Evolutionary conservation across 2,113 vertebrate genomes (phyloP), one percentile per base, ranked within the genome.

Genomic region (Aramus guarauna): DNA sequence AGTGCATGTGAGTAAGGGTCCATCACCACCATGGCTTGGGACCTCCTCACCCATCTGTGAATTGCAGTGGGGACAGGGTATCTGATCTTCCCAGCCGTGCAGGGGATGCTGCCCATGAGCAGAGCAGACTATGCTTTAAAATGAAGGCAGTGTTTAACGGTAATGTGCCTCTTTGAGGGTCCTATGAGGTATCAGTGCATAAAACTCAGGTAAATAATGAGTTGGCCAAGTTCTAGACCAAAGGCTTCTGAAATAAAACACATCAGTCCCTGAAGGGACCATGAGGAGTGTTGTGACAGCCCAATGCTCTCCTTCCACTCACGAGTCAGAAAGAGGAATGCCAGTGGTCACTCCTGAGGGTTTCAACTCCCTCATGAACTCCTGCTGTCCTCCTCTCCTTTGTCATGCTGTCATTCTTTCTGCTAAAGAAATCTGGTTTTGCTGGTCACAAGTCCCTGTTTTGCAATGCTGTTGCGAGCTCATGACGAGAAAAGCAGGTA

Each of bases 371-470:
- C 0, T 7, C 55, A 62, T 36, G 47, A 86, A 37, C 73, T 91
- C 50, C 66, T 71, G 32, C 34, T 89, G 56, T 34, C 41, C 41
- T 71, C 56, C 67, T 47, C 47, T 81, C 21, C 56, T 18, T 53
- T 26, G 22, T 72, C 85, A 64, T 59, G 76, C 63, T 95, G 81
- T 26, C 66, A 90, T 86, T 75, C 64, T 29, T 87, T 87, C 69
- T 82, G 53, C 56, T 58, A 60, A 43, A 91, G 30, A 86, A 96
- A 96, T 87, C 43, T 79, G 84, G 53, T 59, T 93, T 92, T 91
- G 52, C 77, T 75, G 81, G 87, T 72, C 80, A 76, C 32, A 84
- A 47, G 47, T 63, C 18, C 24, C 67, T 75, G 69, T 92, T 97
- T 92, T 87, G 94, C 80, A 96, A 88, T 2, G 13, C 36, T 85